Evolutionary conservation across 1,140 invertebrate species (phyloP), one percentile per base, ranked within the genome.

Genomic region (Leptopilina clavipes): DNA sequence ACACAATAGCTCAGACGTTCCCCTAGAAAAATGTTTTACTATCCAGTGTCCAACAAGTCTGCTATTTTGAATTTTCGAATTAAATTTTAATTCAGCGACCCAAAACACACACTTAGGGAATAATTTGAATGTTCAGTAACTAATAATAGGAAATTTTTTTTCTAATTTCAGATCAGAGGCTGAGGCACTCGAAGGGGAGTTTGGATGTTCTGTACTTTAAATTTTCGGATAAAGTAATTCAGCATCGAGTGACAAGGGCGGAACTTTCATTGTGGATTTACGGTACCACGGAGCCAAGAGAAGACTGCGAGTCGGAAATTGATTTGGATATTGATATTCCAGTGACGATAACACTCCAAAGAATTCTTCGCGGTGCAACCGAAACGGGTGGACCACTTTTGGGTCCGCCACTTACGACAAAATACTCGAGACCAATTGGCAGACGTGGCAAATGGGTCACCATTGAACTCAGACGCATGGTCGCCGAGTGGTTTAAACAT

Each of bases 401-500:
- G 9, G 89, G 89, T 0, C 88, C 90, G 1, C 74, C 88, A 1
- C 77, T 89, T 10, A 88, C 85, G 19, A 90, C 89, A n/a, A 90
- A 89, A 54, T 88, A 91, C 45, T 81, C 85, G 3, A 76, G 88
- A 40, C 87, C 89, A 7, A 75, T 78, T 11, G 86, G 87, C 22
- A 88, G 92, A 5, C 83, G 86, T 10, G 95, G 95, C 0, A 92
- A 92, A 70, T 96, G 95, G 95, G 85, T 96, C 10, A 93, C 93
- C 75, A 90, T 96, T 11, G 95, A 96, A 81, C 90, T 96, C 0
- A 94, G 93, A n/a, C 92, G 92, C n/a, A 92, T 95, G 86, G 93
- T 96, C 1, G 91, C 92, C 52, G 93, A 95, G 45, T 96, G 95
- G 94, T 94, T 95, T 86, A 93, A 93, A 56, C 91, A 93, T 82